Evolutionary conservation across 2,888 invertebrate species (phyloP), one percentile per base, ranked within the genome.

Genomic region (Parasteatoda lunata): DNA sequence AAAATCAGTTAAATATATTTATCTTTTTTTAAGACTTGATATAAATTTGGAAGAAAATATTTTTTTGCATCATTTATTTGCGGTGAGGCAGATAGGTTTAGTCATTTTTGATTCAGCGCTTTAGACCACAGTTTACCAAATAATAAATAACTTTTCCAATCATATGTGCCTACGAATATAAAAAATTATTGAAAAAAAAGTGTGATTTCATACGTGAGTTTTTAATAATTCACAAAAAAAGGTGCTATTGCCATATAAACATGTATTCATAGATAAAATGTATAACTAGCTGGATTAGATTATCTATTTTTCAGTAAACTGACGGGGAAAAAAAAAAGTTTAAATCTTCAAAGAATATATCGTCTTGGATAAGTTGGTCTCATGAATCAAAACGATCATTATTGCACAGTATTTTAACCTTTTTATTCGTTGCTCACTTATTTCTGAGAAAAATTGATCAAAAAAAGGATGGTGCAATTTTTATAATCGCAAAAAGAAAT

Each of bases 211-310:
- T 48, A 66, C 77, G 45, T 76, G 66, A 48, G 9, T 69, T 59
- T 8, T 49, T 6, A 51, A n/a, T 68, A 71, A 71, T 83, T 65
- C 71, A 51, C 9, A 80, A 7, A 30, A 30, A 30, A 77, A 76
- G 85, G 85, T 85, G 85, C 85, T 85, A 85, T 80, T 80, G 59
- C 75, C 68, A 80, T 71, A 84, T 68, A 72, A 85, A 64, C 54
- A 48, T 64, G 64, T 80, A 66, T 73, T 65, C 48, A 66, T 13
- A 51, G 47, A 72, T 66, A 52, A 73, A 13, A 30, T 77, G 47
- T 30, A 69, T 72, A 68, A 52, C 52, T 66, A 66, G 66, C 66
- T 15, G 8, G 15, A 66, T 66, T 54, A 66, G 66, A 66, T 66
- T 66, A 8, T 6, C 13, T 66, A 66, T 30, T 66, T 66, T 66